Base-by-base conservation (phyloP, 2,888 invertebrate genomes). In the Liposcelis brunnea region DNA sequence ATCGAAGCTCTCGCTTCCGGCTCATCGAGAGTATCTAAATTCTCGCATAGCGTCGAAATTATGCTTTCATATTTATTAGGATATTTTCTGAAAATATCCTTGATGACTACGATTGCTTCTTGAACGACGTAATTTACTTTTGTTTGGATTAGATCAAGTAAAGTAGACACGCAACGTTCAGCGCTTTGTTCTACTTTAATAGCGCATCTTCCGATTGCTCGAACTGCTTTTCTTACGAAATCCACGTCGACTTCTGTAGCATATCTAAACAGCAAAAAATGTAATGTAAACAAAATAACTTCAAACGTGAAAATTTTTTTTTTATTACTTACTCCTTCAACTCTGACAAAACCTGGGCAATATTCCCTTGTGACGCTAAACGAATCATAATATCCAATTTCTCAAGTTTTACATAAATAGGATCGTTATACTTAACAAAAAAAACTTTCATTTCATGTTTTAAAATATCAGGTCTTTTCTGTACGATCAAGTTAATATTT, bases 391-490 rank as follows among this genome's bases (percentile, higher is more conserved):
- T 98, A 62, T 98, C 98, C 55, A 98, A 61, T 61, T 98, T 98
- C 63, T 98, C 98, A 49, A 98, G 71, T 62, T 98, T 98, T 36
- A 99, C 98, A 64, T 99, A 98, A 61, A 99, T 99, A 0, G 98
- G 98, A 67, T 99, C 98, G 64, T 98, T 99, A 70, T 99, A 98
- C 61, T 98, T 98, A 32, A 99, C 98, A 63, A 98, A 98, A 70
- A 98, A 99, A 45, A 80, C 80, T 72, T 98, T 98, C 97, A 99
- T 97, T 68, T 99, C 98, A 58, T 97, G 94, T 62, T 98, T 98
- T 38, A 99, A 68, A 54, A 99, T 97, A 49, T 99, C 98, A 0
- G 97, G 93, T 36, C 95, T 74, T 64, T 99, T 99, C 66, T 99
- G 98, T 12, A 98, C 98, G 51, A 99, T 98, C 40, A 98, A 73